Evolutionary conservation across 2,113 vertebrate species (phyloP), one percentile per base, ranked within the genome.

Genomic region (Alethe diademata): DNA sequence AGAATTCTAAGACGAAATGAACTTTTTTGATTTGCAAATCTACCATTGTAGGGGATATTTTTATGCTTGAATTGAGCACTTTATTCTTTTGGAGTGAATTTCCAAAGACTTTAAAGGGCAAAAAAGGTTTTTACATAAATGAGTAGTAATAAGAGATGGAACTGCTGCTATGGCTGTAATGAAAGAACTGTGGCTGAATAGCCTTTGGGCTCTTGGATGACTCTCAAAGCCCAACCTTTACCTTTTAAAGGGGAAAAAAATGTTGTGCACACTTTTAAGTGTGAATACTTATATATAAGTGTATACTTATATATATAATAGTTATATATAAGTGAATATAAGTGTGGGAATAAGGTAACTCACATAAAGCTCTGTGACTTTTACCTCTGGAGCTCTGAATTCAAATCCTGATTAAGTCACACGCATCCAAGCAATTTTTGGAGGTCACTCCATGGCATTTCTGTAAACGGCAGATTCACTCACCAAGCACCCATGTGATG

Each of bases 91-190:
- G 64, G 58, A 80, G 26, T 71, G 48, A 70, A 75, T 87, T 78
- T 91, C 83, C 70, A 95, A 61, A 85, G 66, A 20, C 60, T 96
- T 92, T 74, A 72, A 78, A 90, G 97, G 47, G 66, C 28, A 3
- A 71, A 74, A 74, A 78, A 83, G 54, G 28, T 75, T 91, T 91
- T 95, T 73, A 82, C 88, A 78, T 54, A 90, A 76, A 28, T 48
- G 84, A 90, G 58, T 24, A 92, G 40, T 61, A 81, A 31, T 50
- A 64, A 48, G 45, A 81, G 48, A 60, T 45, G 33, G 43, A 95
- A 86, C 25, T 75, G n/a, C 79, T 94, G 57, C 64, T 66, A 31
- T 43, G 66, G 40, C 64, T 89, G 2, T 75, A 93, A 82, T 86
- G 81, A 79, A 90, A 92, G 57, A 91, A 75, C 56, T 57, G 38